Evolutionary conservation across 2,888 invertebrate species (phyloP), one percentile per base, ranked within the genome.

Genomic region (Tenodera sinensis): DNA sequence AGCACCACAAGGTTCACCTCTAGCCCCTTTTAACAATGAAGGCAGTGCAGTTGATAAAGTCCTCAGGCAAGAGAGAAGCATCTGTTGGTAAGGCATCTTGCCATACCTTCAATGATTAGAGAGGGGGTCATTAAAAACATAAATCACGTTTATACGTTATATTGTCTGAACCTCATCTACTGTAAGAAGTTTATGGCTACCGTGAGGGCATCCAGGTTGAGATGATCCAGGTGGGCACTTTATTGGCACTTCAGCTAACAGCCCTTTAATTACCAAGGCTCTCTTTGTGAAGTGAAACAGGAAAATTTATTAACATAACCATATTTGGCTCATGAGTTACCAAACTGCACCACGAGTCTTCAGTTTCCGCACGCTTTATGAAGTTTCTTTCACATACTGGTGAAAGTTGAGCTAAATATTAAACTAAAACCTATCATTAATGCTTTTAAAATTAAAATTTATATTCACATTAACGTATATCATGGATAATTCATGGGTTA

Each of bases 91-190:
- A 71, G 20, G 25, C 20, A 15, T 25, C 54, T 71, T 71, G 54
- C 20, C 20, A 25, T 71, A 71, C 54, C 54, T 71, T 71, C 20
- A 71, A 71, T 30, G 84, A 84, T 84, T 85, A 85, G 25, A 71
- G 54, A 20, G 54, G 86, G 30, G 81, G 86, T 25, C 25, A 81
- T 20, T 81, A 71, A 20, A 1, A 15, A 30, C 86, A 86, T 86
- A 86, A 86, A 86, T 87, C 87, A 82, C 30, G 42, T 87, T 82
- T 87, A 87, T 87, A 34, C 28, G 86, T 83, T 34, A 34, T 30
- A 82, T 87, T 87, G 87, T 87, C 30, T 34, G 34, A 27, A 81
- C 82, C 34, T 30, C 87, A 30, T 34, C 87, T 34, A 87, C 7
- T 28, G 54, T 71, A 25, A 15, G 20, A 28, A 14, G 28, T 83